Evolutionary conservation across 2,888 invertebrate genomes (phyloP), one percentile per base, ranked within the genome.

Genomic region (Caenorhabditis macrosperma): DNA sequence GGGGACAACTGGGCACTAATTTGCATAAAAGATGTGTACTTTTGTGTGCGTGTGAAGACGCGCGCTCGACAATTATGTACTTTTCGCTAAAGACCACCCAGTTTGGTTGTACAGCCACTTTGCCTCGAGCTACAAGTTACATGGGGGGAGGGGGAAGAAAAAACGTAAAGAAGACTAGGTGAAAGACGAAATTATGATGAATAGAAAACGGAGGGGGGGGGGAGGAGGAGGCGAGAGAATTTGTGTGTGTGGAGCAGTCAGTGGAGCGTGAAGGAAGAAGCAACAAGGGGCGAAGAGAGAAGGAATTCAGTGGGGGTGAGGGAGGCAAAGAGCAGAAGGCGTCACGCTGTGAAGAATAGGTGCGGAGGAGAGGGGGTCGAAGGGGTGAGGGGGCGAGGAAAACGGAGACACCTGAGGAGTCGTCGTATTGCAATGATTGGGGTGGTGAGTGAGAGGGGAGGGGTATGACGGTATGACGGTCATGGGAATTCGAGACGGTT

Each of bases 11-110:
- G 44, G 30, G 20, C 24, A 41, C 74, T 74, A 64, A 74, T 74
- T 74, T 74, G 74, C 74, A 74, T 74, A 74, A 74, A 74, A 64
- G 64, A 74, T 74, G 74, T 69, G 69, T 59, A 50, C 52, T 52
- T 59, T 52, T 55, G 57, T 41, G 35, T n/a, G 26, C 12, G 24
- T 10, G 38, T 20, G 35, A 54, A 52, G 28, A 28, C 52, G n/a
- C 26, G 38, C 22, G n/a, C 24, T 35, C 50, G 41, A 64, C 74
- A 74, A 74, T 74, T 74, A 74, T 74, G 74, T 74, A 59, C 74
- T 64, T 72, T 72, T 63, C 63, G 15, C 59, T 28, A 17, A 44
- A 17, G 44, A 44, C 44, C 44, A 17, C 44, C 44, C 44, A 44
- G 15, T 12, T 38, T 38, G 38, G 7, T 38, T 3, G 15, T 15